Conservation (phyloP, 64 coral and sea anemone species). For the Anthopleura sola region DNA sequence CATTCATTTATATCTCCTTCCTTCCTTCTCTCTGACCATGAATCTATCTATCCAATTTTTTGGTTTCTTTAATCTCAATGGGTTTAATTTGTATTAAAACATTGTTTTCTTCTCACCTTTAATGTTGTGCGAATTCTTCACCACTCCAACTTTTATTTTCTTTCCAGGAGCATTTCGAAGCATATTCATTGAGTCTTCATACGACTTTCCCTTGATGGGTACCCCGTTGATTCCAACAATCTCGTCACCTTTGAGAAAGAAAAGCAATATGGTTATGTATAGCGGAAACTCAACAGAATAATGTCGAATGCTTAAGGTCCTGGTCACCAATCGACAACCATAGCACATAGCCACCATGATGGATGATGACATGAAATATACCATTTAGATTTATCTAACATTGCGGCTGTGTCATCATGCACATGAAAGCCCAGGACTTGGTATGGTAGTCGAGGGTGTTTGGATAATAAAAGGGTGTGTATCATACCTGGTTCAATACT, state of each 20-base stretch:
- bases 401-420: too few relatives aligned
- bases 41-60: too few relatives aligned
- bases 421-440: too few relatives aligned
- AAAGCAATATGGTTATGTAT: neutral
- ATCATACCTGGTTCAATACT: conserved; percentile 9
- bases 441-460: too few relatives aligned
- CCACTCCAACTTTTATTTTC: conserved; percentile 10
- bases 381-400: neutral
- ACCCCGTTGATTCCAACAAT: conserved; percentile 20
- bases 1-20: too few relatives aligned
- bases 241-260: neutral
- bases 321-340: too few relatives aligned
- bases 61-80: too few relatives aligned
- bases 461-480: too few relatives aligned
- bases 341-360: neutral
- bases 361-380: neutral
- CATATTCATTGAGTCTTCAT: conserved; percentile 20
- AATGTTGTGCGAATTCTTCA: conserved; percentile 9
- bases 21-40: too few relatives aligned
- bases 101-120: neutral
- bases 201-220: conserved; percentile 6
- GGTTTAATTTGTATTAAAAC: too few relatives aligned
- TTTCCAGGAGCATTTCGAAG: conserved; percentile 8
- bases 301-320: neutral
- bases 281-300: too few relatives aligned